Evolutionary conservation across 2,888 invertebrate genomes (phyloP), one percentile per base, ranked within the genome.

Genomic region (Dione juno): DNA sequence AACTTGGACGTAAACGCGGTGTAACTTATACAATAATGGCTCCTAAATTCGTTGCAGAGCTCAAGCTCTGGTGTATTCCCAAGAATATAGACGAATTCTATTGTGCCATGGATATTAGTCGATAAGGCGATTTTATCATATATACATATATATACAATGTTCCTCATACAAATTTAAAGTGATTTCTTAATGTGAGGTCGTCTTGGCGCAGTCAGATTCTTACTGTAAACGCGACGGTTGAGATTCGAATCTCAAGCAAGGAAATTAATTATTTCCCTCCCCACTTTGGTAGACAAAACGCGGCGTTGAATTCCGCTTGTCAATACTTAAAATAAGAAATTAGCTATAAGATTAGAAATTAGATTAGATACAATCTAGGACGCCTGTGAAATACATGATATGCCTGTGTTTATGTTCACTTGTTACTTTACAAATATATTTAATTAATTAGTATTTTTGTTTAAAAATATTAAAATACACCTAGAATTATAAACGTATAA

Each of bases 1-100:
- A 28, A 19, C 35, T 6, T 13, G 40, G 16, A 37, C 45, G 21
- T 58, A 43, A 61, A 64, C 14, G 50, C 35, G 14, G 50, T 54
- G 35, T 67, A 64, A 41, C 57, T 41, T 64, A 58, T 54, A 14
- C 52, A 52, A 71, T 68, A 69, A 43, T 61, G 43, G 28, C 61
- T 50, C 8, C 19, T 53, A 37, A 66, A 69, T 72, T 72, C 65
- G 71, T 66, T 72, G 53, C 68, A 65, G 48, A 16, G 40, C 48
- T 70, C 28, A 11, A 67, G 54, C 28, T 35, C 35, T 28, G 16
- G 19, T 67, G 16, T n/a, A n/a, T n/a, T n/a, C n/a, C 28, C 57
- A 14, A 52, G 35, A 61, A 70, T 53, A 28, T 37, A 70, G 37
- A 70, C 59, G 43, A 59, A 59, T 40, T 43, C 43, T 43, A 43